Base-by-base conservation (phyloP, 1,140 invertebrate genomes). In the Paracyclopina nana region DNA sequence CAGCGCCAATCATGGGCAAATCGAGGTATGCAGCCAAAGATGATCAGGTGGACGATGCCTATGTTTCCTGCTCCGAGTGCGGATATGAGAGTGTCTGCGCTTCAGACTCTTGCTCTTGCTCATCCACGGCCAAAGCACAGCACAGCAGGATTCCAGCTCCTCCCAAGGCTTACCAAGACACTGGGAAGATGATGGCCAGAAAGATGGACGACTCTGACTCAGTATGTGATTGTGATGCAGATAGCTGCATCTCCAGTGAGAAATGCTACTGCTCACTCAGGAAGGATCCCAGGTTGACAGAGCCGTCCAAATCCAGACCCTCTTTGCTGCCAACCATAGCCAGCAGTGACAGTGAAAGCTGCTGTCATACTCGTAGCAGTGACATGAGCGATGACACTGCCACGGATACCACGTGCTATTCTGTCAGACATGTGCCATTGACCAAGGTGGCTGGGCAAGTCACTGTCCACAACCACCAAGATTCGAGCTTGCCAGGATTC, bases 51-150 rank as follows among this genome's bases (percentile, higher is more conserved):
- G 30, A 18, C 16, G 50, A 48, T 25, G 70, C 69, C 6, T 84
- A 83, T 58, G 78, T 84, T 5, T 82, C 79, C 11, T 86, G 80
- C 60, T 83, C 79, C 20, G 82, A 86, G 63, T 86, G 81, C 60
- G 78, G 75, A 52, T 79, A 77, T 58, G 80, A 83, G 58, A 81
- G 77, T 8, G 81, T 81, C 59, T 57, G 65, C 69, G 77, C 78
- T 3, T 48, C 25, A n/a, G 46, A 29, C 27, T n/a, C 46, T 16
- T 48, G 46, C 27, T 16, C 46, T 1, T 48, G 46, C 29, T n/a
- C n/a, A n/a, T n/a, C n/a, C n/a, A n/a, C n/a, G n/a, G n/a, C n/a
- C n/a, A n/a, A n/a, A n/a, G n/a, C n/a, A n/a, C n/a, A n/a, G n/a
- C n/a, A n/a, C n/a, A n/a, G n/a, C n/a, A 22, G 46, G n/a, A 20